Evolutionary conservation across 2,888 invertebrate species (phyloP), one percentile per base, ranked within the genome.

Genomic region (Lissonota sp.): DNA sequence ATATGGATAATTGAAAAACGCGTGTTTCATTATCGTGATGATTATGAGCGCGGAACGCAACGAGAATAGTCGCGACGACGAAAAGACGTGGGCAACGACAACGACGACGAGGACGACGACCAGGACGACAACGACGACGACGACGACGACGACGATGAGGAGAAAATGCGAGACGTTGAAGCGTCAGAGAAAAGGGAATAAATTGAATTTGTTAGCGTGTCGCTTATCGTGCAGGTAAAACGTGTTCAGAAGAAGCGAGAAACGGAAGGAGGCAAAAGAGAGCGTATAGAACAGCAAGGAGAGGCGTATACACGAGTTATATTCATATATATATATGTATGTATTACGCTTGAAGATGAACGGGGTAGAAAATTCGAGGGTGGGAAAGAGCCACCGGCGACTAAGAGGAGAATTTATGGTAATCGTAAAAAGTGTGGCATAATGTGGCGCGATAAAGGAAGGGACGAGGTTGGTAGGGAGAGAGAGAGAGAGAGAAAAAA

Each of bases 401-500:
- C 80, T 79, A 80, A 79, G 84, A 73, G 82, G 82, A 82, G 84
- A 85, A 86, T 86, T 86, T 85, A 87, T 86, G 85, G 85, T 84
- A 86, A 87, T 86, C 84, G 83, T 87, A 84, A 86, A 84, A 83
- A 86, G 84, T 85, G 85, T 83, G 83, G 82, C 84, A 85, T 84
- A 84, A 85, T 85, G 83, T 80, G 77, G 63, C 78, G 79, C 80
- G 85, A 84, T 84, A 81, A 84, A 84, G 82, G 82, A 78, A 81
- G 79, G 67, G 80, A 80, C 74, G 77, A 70, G 80, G 82, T 79
- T 78, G 78, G 26, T 26, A 78, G 74, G 39, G 37, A 69, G 58
- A 67, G 76, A 78, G 66, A 70, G 75, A 51, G 67, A 79, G 63
- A 70, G 63, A 69, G 63, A 46, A 58, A 72, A 46, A 72, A 69